Percentiles rank a stretch among this genome's conserved stretches.
Evolutionary conservation across 1,140 invertebrate species (phyloP).

Genomic region (Tetragnatha versicolor): DNA sequence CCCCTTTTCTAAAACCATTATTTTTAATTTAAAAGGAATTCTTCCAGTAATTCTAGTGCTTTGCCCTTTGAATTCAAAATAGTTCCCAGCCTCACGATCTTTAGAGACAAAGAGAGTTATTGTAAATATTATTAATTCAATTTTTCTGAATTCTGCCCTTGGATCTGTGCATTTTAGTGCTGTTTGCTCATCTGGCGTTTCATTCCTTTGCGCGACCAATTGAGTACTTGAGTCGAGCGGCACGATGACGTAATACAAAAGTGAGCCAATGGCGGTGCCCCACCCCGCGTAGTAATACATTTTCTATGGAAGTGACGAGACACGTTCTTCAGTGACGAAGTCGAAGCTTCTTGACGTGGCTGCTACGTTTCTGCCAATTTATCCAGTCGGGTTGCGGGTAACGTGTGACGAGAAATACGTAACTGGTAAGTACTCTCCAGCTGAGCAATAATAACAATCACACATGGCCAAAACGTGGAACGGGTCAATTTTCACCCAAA

Average conservation of each 20-base stretch:
- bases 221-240: background rate
- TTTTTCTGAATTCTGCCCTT: no score
- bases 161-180: background rate
- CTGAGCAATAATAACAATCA: constrained; percentile 63
- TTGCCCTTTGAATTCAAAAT: no score
- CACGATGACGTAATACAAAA: constrained; percentile 43
- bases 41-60: no score
- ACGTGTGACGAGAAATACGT: constrained; percentile 93
- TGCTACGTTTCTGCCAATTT: constrained; percentile 87
- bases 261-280: constrained; percentile 1
- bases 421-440: constrained; percentile 80
- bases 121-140: no score
- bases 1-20: no score
- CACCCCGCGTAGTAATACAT: constrained; percentile 46
- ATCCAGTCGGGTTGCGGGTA: constrained; percentile 90
- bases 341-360: constrained; percentile 91
- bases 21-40: no score
- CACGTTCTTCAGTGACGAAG: constrained; percentile 78
- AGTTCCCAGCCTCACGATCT: no score
- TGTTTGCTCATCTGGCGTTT: constrained; percentile 45
- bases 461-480: constrained; percentile 48
- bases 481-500: constrained; percentile 12
- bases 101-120: no score
- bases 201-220: constrained; percentile 24
- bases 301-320: constrained; percentile 53